Evolutionary conservation across 2,888 invertebrate species (phyloP).

Genomic region (Bimastos eiseni): DNA sequence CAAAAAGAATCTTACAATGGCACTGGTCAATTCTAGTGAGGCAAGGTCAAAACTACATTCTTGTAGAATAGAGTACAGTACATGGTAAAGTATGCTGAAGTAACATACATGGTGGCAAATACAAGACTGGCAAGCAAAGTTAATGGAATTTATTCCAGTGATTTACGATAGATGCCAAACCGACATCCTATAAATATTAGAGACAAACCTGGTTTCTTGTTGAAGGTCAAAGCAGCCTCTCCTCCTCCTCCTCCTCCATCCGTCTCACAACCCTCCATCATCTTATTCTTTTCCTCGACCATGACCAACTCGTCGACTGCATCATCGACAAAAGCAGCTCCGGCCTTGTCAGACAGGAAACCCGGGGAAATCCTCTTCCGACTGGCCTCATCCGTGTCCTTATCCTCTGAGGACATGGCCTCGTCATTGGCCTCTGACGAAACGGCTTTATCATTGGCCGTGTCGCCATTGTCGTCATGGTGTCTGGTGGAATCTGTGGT

Average conservation of each 20-base stretch:
- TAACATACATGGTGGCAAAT: too few species aligned
- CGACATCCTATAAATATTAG: not conserved
- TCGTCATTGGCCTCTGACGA: not conserved
- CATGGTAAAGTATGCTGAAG: too few species aligned
- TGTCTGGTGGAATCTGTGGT: not conserved
- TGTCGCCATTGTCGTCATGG: not conserved
- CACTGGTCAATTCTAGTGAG: too few species aligned
- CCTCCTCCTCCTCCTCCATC: not conserved
- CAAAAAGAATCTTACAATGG: too few species aligned
- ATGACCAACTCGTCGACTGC: constrained; percentile 13
- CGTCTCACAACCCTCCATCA: not conserved
- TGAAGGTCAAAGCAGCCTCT: not conserved
- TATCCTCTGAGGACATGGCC: constrained; percentile 1
- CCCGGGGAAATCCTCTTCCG: not conserved
- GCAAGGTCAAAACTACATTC: not conserved
- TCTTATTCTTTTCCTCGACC: not conserved
- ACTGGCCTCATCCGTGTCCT: not conserved
- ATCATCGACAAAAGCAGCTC: not conserved
- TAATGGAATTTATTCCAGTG: not conserved
- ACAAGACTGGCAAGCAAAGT: too few species aligned
- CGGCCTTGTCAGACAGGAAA: not conserved
- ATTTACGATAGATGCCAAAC: not conserved
- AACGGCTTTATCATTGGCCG: not conserved
- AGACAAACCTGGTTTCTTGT: not conserved
- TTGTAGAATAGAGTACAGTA: not conserved